These are phyloP conservation scores for Euclidia mi DNA, from an alignment of 2,888 invertebrate species.

Conservation along the genomic window DNA sequence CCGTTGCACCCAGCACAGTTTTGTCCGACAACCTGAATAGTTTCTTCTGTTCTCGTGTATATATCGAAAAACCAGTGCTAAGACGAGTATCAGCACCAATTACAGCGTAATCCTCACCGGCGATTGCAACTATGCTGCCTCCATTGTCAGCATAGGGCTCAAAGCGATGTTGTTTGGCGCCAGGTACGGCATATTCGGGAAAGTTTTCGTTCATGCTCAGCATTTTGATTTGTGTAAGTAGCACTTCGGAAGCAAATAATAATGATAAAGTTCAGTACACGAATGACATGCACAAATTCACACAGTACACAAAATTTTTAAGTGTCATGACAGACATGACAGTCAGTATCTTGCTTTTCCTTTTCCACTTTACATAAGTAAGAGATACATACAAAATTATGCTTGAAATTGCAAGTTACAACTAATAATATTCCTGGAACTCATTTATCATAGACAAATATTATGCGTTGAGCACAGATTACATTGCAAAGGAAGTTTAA, in stretches of 20 bases:
- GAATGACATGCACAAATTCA: conserved; percentile 76
- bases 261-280: conserved; percentile 25
- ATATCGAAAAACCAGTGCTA: conserved; percentile 97
- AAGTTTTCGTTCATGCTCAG: conserved; percentile 76
- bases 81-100: conserved; percentile 99
- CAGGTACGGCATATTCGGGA: conserved; percentile 87
- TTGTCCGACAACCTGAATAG: conserved; percentile 94
- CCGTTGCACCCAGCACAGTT: conserved; percentile 98
- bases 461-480: too few relatives aligned
- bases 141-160: conserved; percentile 89
- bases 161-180: conserved; percentile 86
- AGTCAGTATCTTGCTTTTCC: background rate
- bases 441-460: background rate
- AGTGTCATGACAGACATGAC: conserved; percentile 7
- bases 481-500: too few relatives aligned
- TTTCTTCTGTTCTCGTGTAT: conserved; percentile 96
- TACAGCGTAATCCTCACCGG: conserved; percentile 98
- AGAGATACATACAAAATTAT: background rate
- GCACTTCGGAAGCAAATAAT: background rate
- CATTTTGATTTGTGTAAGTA: conserved; percentile 64
- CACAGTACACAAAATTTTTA: conserved; percentile 1
- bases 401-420: background rate
- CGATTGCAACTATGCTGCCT: conserved; percentile 98
- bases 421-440: background rate
- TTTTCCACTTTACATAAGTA: background rate